Evolutionary conservation across 1,140 invertebrate species (phyloP).

Genomic region (Pogonomyrmex californicus): DNA sequence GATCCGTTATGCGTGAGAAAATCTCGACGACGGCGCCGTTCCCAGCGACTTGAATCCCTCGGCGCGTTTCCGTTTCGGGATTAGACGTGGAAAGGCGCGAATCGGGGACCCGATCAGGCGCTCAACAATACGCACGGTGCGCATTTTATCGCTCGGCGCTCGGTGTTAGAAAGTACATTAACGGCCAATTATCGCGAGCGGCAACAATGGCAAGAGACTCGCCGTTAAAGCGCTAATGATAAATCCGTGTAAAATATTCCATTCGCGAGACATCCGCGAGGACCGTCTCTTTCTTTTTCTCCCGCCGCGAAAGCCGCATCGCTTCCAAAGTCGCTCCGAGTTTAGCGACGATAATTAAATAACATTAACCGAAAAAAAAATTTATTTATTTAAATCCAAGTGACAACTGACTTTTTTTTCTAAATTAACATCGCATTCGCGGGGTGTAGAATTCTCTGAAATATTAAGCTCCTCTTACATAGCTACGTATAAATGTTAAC

Average conservation of each 20-base stretch:
- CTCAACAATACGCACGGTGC: constrained; percentile 29
- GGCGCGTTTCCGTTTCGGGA: constrained; percentile 22
- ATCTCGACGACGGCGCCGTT: constrained; percentile 32
- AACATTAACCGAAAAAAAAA: background rate
- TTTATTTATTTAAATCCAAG: background rate
- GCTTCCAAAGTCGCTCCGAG: background rate
- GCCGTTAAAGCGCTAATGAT: constrained; percentile 43
- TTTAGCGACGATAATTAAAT: background rate
- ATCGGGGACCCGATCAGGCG: constrained; percentile 33
- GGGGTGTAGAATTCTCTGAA: no score
- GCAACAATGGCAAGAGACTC: constrained; percentile 45
- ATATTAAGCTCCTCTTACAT: background rate
- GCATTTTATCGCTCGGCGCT: constrained; percentile 4
- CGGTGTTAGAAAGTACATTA: constrained; percentile 46
- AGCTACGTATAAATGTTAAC: background rate
- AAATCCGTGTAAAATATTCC: constrained; percentile 40
- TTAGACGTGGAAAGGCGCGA: constrained; percentile 48
- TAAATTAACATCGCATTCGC: background rate
- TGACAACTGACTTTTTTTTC: constrained; percentile 6
- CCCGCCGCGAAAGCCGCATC: background rate
- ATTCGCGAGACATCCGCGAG: constrained; percentile 26
- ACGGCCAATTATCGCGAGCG: constrained; percentile 50
- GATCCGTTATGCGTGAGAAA: constrained; percentile 60
- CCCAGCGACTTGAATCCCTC: constrained; percentile 27
- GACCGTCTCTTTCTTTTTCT: background rate